Conservation (phyloP, 2,113 vertebrate species). For the Otis tarda region DNA sequence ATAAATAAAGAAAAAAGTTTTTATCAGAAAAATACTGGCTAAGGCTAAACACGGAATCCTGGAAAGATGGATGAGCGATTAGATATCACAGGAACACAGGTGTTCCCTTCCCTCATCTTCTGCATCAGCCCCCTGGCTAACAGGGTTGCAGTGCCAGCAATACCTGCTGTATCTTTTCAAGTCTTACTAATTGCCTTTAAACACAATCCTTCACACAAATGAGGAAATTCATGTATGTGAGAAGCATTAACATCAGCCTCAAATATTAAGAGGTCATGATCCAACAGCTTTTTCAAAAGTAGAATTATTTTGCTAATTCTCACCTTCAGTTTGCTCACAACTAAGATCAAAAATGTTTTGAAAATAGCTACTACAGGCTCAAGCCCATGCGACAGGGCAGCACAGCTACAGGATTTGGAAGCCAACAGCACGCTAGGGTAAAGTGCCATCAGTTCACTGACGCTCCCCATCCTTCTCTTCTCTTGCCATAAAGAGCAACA, state of each 20-base stretch:
- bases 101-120: not conserved
- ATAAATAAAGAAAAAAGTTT: not conserved
- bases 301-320: not conserved
- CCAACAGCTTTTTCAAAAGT: not conserved
- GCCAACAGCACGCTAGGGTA: not conserved
- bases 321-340: not conserved
- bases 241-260: not conserved
- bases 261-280: not conserved
- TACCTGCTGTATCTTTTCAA: not conserved
- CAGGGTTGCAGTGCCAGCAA: not conserved
- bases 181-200: not conserved
- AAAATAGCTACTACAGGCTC: not conserved
- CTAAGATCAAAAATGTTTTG: not conserved
- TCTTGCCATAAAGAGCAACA: not conserved
- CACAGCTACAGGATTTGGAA: not conserved
- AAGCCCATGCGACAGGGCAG: not conserved
- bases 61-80: not conserved
- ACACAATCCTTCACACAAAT: not conserved
- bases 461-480: not conserved
- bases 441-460: fast-evolving
- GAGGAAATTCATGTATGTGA: not conserved
- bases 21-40: not conserved
- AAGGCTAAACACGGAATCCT: not conserved
- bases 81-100: not conserved
- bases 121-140: not conserved